These are phyloP conservation scores for Palloptera scutellata DNA, from an alignment of 2,888 invertebrate species.

Conservation along the genomic window DNA sequence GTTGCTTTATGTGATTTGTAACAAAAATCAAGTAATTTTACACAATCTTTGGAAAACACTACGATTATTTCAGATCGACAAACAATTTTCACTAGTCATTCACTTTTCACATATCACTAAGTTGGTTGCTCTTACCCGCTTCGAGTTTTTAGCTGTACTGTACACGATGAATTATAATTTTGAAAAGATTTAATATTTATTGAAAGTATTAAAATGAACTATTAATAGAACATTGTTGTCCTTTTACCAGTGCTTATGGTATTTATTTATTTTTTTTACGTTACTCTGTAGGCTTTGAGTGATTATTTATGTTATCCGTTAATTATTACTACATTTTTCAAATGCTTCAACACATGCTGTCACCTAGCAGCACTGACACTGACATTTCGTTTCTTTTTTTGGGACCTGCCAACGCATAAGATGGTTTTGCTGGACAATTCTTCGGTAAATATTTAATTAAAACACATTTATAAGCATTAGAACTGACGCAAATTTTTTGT, in stretches of 20 bases:
- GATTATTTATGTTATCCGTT: too few relatives aligned
- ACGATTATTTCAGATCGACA: constrained; percentile 17
- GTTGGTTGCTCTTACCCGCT: constrained; percentile 7
- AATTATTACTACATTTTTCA: too few relatives aligned
- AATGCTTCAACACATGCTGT: background rate
- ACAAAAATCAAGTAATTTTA: constrained; percentile 6
- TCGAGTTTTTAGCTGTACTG: constrained; percentile 3
- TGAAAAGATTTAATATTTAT: too few relatives aligned
- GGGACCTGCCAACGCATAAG: constrained; percentile 39
- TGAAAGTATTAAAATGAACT: too few relatives aligned
- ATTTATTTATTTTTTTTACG: too few relatives aligned
- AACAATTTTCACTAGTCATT: constrained; percentile 36
- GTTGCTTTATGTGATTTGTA: constrained; percentile 12
- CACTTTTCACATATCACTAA: constrained; percentile 19
- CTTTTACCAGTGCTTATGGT: too few relatives aligned
- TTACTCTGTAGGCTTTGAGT: too few relatives aligned
- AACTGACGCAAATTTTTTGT: background rate
- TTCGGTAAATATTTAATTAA: constrained; percentile 53
- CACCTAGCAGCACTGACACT: constrained; percentile 3
- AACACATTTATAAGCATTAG: background rate
- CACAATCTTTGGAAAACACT: constrained; percentile 19
- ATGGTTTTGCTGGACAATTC: constrained; percentile 64
- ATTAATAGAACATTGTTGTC: too few relatives aligned
- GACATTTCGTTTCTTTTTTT: constrained; percentile 23
- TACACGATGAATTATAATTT: background rate